Conservation (phyloP, 2,888 invertebrate species). For the Thymelicus acteon region DNA sequence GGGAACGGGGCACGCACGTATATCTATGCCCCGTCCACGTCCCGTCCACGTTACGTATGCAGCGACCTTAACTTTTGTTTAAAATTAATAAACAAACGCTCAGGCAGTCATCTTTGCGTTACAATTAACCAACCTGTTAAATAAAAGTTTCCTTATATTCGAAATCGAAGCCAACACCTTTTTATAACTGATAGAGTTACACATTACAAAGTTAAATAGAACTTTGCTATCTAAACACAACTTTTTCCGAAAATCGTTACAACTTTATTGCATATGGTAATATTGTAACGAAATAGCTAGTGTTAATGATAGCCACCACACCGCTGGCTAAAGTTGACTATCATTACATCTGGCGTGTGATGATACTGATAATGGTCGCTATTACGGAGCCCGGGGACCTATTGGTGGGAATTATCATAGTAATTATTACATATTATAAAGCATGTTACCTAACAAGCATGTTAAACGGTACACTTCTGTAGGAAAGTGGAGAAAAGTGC, state of each 20-base stretch:
- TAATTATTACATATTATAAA: neutral
- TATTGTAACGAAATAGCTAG: neutral
- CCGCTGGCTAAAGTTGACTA: neutral
- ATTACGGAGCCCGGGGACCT: neutral
- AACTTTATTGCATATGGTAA: constrained; percentile 1
- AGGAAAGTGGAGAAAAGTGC: constrained; percentile 35
- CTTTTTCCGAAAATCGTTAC: constrained; percentile 16
- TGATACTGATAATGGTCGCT: neutral
- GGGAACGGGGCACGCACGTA: too few relatives aligned
- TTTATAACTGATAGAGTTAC: neutral
- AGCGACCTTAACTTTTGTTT: too few relatives aligned
- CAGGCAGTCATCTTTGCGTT: too few relatives aligned
- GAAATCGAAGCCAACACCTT: too few relatives aligned
- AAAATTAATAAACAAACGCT: too few relatives aligned
- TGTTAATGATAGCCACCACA: neutral
- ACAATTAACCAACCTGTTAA: too few relatives aligned
- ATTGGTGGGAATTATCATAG: constrained; percentile 2
- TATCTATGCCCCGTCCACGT: too few relatives aligned
- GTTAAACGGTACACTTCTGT: constrained; percentile 40
- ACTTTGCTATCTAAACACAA: neutral
- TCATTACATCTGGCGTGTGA: constrained; percentile 4
- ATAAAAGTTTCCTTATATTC: too few relatives aligned
- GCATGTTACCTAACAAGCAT: constrained; percentile 4
- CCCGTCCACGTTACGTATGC: too few relatives aligned
- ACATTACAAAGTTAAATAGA: neutral